A percentile compares a stretch with the other conserved stretches of the same genome.
phyloP scores from a whole-genome alignment of 2,113 vertebrate genomes.

The Corythaixoides concolor region DNA sequence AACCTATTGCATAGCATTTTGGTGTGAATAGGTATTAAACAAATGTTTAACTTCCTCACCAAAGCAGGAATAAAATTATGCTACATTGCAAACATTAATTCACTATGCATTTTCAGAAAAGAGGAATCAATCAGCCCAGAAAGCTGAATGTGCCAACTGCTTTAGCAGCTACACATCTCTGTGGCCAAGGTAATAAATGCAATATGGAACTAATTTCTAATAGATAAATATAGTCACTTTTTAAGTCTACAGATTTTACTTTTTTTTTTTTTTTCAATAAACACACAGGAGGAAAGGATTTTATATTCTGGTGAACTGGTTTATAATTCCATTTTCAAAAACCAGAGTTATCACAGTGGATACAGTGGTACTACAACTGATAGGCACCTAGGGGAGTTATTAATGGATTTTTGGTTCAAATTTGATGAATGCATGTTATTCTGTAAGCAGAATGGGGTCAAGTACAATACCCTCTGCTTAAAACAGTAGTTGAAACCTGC shows the following conservation, averaged over 20 bases:
- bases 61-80: neutral
- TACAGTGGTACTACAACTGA: neutral
- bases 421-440: neutral
- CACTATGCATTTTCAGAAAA: neutral
- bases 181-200: neutral
- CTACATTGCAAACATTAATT: neutral
- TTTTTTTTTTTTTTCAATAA: neutral
- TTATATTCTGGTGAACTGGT: neutral
- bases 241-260: neutral
- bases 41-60: slow-evolving; percentile 1
- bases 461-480: neutral
- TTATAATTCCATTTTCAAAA: neutral
- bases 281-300: neutral
- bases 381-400: accelerated
- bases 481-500: neutral
- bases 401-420: neutral
- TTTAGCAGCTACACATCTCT: neutral
- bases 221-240: neutral
- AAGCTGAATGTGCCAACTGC: neutral
- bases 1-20: neutral
- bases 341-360: neutral
- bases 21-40: neutral
- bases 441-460: neutral
- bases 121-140: neutral
- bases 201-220: neutral